Evolutionary conservation across 2,113 vertebrate species (phyloP).

Genomic region (Labrus mixtus): DNA sequence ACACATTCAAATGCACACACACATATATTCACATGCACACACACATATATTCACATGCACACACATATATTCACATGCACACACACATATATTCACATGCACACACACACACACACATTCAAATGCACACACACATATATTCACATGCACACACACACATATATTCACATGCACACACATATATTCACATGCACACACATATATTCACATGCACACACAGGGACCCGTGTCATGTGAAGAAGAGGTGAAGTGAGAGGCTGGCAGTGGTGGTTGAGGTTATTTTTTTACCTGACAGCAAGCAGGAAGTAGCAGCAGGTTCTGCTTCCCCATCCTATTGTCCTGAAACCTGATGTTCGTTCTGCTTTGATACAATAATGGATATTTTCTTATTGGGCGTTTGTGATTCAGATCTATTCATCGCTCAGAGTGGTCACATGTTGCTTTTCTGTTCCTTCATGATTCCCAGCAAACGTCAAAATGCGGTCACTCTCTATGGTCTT

Average conservation of each 20-base stretch:
- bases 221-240: neutral
- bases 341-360: conserved; percentile 47
- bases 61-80: neutral
- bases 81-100: too few relatives aligned
- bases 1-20: neutral
- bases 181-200: neutral
- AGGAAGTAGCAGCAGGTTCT: conserved; percentile 69
- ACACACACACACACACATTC: neutral
- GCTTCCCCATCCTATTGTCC: conserved; percentile 69
- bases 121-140: neutral
- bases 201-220: neutral
- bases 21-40: neutral
- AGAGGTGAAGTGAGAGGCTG: conserved; percentile 46
- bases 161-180: neutral
- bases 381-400: neutral
- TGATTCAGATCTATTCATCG: conserved; percentile 28
- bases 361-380: conserved; percentile 19
- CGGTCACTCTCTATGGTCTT: neutral
- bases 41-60: neutral
- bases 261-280: conserved; percentile 3
- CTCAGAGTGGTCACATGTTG: neutral
- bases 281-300: conserved; percentile 35
- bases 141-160: neutral
- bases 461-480: neutral
- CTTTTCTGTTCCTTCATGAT: conserved; percentile 59